These are phyloP conservation scores for Nipponia nippon DNA, from an alignment of 2,113 vertebrate species.

Conservation along the genomic window DNA sequence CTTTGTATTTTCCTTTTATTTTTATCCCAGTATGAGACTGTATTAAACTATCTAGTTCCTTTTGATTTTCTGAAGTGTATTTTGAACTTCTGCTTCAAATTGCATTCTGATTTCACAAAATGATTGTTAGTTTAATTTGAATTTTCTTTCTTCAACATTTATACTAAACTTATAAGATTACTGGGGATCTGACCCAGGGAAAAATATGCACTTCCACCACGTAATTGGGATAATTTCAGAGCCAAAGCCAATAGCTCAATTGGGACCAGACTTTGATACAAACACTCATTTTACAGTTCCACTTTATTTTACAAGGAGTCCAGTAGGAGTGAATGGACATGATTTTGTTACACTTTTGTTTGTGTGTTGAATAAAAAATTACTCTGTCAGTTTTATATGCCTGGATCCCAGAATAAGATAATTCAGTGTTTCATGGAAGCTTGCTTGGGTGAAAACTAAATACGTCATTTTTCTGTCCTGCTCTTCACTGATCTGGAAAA, in stretches of 20 bases:
- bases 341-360: not conserved
- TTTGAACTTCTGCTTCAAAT: not conserved
- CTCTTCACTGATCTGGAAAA: conserved; percentile 7
- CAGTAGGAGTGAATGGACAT: not conserved
- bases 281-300: not conserved
- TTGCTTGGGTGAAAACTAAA: not conserved
- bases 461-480: not conserved
- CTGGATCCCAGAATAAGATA: not conserved
- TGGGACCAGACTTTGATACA: not conserved
- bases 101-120: not conserved
- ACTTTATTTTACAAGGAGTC: not conserved
- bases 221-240: not conserved
- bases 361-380: conserved; percentile 11
- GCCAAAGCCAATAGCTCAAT: not conserved
- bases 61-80: conserved; percentile 11
- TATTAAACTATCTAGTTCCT: not conserved
- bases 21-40: not conserved
- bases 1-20: conserved; percentile 35
- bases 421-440: not conserved
- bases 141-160: not conserved
- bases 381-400: not conserved
- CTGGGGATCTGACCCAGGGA: not conserved
- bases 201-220: not conserved
- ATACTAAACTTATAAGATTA: not conserved
- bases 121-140: not conserved